phyloP scores from a whole-genome alignment of 2,888 invertebrate species.

The Scaptomyza caliginosa region DNA sequence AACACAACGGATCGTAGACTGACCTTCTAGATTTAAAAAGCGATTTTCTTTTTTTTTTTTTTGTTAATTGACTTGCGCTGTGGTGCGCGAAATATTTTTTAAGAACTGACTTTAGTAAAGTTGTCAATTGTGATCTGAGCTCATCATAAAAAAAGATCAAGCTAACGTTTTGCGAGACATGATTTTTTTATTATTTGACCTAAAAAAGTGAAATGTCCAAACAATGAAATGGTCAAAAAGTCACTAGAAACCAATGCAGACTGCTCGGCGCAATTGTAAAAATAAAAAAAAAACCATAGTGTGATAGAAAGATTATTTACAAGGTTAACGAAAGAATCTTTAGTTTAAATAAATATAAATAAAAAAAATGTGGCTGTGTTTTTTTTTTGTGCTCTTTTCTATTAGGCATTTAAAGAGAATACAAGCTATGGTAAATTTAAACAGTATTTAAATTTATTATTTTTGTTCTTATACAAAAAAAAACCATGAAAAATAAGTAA shows the following conservation, averaged over 20 bases:
- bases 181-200: constrained; percentile 65
- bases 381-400: not conserved
- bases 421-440: too few relatives aligned
- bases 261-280: not conserved
- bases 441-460: too few relatives aligned
- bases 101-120: constrained; percentile 49
- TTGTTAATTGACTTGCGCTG: constrained; percentile 68
- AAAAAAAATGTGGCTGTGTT: not conserved
- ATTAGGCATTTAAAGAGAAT: too few relatives aligned
- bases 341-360: not conserved
- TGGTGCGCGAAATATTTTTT: constrained; percentile 71
- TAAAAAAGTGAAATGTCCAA: constrained; percentile 59
- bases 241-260: constrained; percentile 23
- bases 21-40: constrained; percentile 59
- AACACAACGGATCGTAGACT: constrained; percentile 39
- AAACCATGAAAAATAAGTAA: too few relatives aligned
- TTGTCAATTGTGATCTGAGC: constrained; percentile 45
- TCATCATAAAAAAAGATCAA: constrained; percentile 66
- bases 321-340: constrained; percentile 19
- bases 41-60: constrained; percentile 1
- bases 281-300: too few relatives aligned
- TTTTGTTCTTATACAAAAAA: too few relatives aligned
- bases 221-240: constrained; percentile 38
- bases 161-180: constrained; percentile 39
- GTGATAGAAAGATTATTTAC: constrained; percentile 24